These are phyloP conservation scores for Hippocampus mohnikei DNA, from an alignment of 2,113 vertebrate genomes.

Conservation along the genomic window DNA sequence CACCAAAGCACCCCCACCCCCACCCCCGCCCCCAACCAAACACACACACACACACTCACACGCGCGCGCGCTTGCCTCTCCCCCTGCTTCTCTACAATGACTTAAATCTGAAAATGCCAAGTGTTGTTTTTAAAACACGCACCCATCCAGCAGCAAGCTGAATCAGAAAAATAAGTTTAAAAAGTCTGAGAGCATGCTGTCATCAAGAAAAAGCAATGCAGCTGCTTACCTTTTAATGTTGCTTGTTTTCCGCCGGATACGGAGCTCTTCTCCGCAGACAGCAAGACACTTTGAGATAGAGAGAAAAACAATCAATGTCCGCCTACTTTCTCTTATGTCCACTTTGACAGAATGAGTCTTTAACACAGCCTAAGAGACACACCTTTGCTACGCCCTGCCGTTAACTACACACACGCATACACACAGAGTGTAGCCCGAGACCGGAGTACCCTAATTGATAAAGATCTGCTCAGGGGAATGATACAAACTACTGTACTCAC, in stretches of 20 bases:
- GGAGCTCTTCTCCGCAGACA: conserved; percentile 46
- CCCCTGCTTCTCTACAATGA: conserved; percentile 10
- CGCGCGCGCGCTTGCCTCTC: not conserved
- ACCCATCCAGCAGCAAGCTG: not conserved
- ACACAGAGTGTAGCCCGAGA: conserved; percentile 49
- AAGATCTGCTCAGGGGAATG: conserved; percentile 67
- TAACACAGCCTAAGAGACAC: conserved; percentile 46
- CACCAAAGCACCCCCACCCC: conserved; percentile 29
- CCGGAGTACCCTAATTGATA: conserved; percentile 67
- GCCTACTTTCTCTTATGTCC: conserved; percentile 65
- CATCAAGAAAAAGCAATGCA: conserved; percentile 9
- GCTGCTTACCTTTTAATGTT: conserved; percentile 55
- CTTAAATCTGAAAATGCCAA: not conserved
- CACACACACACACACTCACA: too few species aligned
- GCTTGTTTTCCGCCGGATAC: conserved; percentile 40
- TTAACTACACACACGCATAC: conserved; percentile 49
- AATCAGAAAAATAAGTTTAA: conserved; percentile 35
- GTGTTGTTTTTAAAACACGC: not conserved
- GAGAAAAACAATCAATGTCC: conserved; percentile 60
- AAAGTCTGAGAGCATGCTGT: conserved; percentile 28
- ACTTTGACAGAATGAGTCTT: conserved; percentile 55
- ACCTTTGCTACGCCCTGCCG: conserved; percentile 56
- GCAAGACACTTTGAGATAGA: conserved; percentile 70
- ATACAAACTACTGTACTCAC: conserved; percentile 70
- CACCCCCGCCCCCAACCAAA: not conserved